A percentile compares a stretch with the other conserved stretches of the same genome.
Conservation (phyloP, 2,113 vertebrate species). For the Leucopsar rothschildi region DNA sequence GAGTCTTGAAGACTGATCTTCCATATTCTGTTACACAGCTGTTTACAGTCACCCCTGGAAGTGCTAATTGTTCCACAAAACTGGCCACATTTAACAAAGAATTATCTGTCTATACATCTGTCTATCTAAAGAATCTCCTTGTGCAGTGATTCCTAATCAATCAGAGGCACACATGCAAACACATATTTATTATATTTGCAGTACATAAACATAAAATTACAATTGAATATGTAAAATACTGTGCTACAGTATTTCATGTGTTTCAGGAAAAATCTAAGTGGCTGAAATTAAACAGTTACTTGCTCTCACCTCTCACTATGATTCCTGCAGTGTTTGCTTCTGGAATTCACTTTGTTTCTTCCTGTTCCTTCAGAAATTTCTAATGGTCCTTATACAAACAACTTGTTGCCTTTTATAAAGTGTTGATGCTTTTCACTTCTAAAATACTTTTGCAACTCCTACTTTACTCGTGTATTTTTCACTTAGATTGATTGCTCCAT, state of each 20-base stretch:
- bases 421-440: background rate
- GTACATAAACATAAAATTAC: background rate
- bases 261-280: background rate
- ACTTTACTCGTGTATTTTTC: background rate
- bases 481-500: background rate
- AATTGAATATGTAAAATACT: background rate
- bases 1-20: background rate
- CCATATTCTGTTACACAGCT: background rate
- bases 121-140: background rate
- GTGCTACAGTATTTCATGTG: background rate
- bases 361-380: background rate
- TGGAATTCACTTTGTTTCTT: background rate
- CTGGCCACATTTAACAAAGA: background rate
- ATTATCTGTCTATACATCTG: background rate
- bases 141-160: background rate
- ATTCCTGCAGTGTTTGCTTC: background rate
- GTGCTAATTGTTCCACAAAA: background rate
- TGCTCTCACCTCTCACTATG: background rate
- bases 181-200: background rate
- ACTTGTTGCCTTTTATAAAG: background rate
- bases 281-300: background rate
- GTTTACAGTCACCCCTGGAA: background rate
- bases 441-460: background rate
- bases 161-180: background rate
- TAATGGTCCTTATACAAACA: background rate